phyloP scores from a whole-genome alignment of 2,113 vertebrate species.

The Cyprinus carpio region DNA sequence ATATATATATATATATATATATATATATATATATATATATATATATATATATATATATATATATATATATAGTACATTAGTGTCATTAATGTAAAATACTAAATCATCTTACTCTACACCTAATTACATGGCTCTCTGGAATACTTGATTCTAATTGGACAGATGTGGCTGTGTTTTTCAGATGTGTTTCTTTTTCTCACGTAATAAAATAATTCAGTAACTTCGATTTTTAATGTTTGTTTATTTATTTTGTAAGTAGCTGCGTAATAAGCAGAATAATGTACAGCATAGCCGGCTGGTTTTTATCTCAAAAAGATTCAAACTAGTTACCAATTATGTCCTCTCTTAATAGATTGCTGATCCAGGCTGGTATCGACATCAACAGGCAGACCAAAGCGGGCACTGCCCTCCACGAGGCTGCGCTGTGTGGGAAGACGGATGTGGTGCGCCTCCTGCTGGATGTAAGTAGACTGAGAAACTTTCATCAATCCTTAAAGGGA shows the following conservation, averaged over 20 bases:
- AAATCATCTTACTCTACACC: no score
- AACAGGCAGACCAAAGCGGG: conserved; percentile 97
- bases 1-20: no score
- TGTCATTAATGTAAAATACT: no score
- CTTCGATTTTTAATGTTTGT: neutral
- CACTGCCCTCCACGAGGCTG: conserved; percentile 93
- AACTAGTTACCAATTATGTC: conserved; percentile 3
- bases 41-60: no score
- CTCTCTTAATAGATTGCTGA: conserved; percentile 81
- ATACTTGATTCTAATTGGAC: no score
- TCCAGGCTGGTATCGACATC: conserved; percentile 96
- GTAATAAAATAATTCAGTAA: neutral
- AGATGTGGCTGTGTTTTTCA: no score
- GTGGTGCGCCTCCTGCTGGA: conserved; percentile 96
- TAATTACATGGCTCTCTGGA: no score
- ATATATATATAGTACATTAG: no score
- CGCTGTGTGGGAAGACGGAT: conserved; percentile 96
- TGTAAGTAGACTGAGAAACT: conserved; percentile 72
- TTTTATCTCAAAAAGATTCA: neutral
- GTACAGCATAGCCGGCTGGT: neutral
- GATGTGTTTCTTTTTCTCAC: neutral
- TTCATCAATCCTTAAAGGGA: neutral
- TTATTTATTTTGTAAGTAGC: neutral
- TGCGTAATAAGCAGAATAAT: neutral
- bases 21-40: no score